Conservation (phyloP, 2,797 vertebrate species). For the Monodelphis domestica region DNA sequence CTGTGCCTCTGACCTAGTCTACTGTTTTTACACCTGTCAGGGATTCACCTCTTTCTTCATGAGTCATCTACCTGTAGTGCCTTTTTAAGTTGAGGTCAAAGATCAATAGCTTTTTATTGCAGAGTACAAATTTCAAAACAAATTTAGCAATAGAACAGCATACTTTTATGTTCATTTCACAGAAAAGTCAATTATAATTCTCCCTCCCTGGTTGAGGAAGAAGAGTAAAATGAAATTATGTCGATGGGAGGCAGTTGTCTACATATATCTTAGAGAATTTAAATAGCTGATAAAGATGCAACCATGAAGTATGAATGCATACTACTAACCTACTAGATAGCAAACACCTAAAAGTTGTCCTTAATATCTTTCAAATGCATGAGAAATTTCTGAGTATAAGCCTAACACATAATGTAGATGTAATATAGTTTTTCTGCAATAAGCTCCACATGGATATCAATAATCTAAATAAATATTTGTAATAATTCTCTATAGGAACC, state of each 20-base stretch:
- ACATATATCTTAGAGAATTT: slow-evolving; percentile 2
- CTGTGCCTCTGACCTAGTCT: neutral
- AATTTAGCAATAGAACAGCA: slow-evolving; percentile 5
- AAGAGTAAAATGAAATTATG: slow-evolving; percentile 6
- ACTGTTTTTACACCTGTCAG: neutral
- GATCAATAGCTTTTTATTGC: slow-evolving; percentile 5
- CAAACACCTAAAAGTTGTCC: neutral
- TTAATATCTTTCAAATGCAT: slow-evolving; percentile 12
- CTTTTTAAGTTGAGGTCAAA: slow-evolving; percentile 2
- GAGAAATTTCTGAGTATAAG: slow-evolving; percentile 25
- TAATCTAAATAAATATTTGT: slow-evolving; percentile 24
- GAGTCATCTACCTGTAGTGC: neutral
- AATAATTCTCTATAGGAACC: slow-evolving; percentile 19
- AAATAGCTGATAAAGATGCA: slow-evolving; percentile 13
- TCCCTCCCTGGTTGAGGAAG: neutral
- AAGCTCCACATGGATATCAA: slow-evolving; percentile 25
- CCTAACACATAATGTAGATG: neutral
- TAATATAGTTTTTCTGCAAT: neutral
- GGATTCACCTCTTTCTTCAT: slow-evolving; percentile 12
- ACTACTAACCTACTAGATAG: neutral
- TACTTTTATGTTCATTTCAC: neutral
- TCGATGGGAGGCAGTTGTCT: slow-evolving; percentile 5
- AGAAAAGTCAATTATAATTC: slow-evolving; percentile 16
- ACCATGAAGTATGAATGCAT: neutral
- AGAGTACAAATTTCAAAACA: slow-evolving; percentile 37